These are phyloP conservation scores for Falco biarmicus DNA, from an alignment of 2,797 vertebrate species.

Conservation along the genomic window DNA sequence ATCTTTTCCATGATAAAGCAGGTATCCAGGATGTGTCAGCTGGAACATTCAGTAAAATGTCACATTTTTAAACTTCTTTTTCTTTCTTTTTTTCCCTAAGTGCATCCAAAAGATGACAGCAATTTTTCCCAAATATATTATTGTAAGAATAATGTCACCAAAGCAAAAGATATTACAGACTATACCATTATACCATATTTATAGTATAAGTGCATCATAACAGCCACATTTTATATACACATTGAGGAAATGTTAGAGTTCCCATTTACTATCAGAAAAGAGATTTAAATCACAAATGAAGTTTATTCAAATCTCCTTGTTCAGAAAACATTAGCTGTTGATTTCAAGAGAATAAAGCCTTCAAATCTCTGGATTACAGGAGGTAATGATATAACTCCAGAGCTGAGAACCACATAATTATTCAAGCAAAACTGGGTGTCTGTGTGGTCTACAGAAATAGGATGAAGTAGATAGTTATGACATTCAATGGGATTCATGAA, in stretches of 20 bases:
- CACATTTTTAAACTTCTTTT: too few relatives aligned
- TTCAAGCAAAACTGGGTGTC: background rate
- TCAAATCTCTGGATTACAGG: background rate
- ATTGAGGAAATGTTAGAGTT: background rate
- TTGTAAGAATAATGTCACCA: background rate
- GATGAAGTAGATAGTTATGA: background rate
- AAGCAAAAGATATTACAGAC: background rate
- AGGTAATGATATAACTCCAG: background rate
- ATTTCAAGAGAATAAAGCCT: background rate
- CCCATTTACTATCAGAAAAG: background rate
- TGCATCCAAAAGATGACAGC: background rate
- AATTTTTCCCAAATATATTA: background rate
- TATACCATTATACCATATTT: background rate
- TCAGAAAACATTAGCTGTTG: background rate
- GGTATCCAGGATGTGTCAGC: background rate
- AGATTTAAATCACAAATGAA: background rate
- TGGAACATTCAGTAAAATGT: background rate
- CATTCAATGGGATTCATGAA: background rate
- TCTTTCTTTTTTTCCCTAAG: rapidly evolving
- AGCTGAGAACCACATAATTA: background rate
- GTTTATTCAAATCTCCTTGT: background rate
- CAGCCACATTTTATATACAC: rapidly evolving
- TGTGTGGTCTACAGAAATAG: background rate
- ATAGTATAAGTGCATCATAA: background rate
- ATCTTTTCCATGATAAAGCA: background rate